phyloP scores from a whole-genome alignment of 1,140 invertebrate species.

The Chionoecetes opilio region DNA sequence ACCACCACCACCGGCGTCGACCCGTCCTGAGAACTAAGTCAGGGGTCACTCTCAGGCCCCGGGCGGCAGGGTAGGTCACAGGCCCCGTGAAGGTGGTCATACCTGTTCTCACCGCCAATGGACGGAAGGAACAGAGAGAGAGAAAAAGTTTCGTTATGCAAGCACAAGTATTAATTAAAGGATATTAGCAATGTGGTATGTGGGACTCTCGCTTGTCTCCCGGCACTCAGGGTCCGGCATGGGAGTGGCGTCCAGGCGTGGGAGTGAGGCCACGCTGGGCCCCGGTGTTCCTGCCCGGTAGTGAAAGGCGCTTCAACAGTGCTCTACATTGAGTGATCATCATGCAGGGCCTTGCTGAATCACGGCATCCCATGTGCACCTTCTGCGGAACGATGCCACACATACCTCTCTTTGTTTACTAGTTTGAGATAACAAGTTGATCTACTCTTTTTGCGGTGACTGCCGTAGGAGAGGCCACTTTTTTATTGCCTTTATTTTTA shows the following conservation, averaged over 20 bases:
- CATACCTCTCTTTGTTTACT: not conserved
- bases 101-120: conserved; percentile 60
- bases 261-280: not conserved
- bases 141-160: not conserved
- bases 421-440: not conserved
- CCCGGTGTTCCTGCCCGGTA: not conserved
- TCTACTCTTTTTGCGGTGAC: not conserved
- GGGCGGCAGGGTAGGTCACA: conserved; percentile 36
- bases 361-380: not conserved
- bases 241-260: not conserved
- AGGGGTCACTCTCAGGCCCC: conserved; percentile 70
- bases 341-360: not conserved
- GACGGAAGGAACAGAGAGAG: conserved; percentile 19
- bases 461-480: no score
- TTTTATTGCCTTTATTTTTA: no score
- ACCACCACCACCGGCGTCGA: conserved; percentile 14
- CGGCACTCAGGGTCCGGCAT: not conserved
- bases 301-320: not conserved
- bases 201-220: not conserved
- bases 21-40: conserved; percentile 67
- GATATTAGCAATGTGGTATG: not conserved
- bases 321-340: conserved; percentile 3
- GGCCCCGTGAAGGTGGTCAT: conserved; percentile 36
- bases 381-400: not conserved
- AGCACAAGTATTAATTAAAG: not conserved